Conservation (phyloP, 2,888 invertebrate species). For the Drosophila melanosoma region DNA sequence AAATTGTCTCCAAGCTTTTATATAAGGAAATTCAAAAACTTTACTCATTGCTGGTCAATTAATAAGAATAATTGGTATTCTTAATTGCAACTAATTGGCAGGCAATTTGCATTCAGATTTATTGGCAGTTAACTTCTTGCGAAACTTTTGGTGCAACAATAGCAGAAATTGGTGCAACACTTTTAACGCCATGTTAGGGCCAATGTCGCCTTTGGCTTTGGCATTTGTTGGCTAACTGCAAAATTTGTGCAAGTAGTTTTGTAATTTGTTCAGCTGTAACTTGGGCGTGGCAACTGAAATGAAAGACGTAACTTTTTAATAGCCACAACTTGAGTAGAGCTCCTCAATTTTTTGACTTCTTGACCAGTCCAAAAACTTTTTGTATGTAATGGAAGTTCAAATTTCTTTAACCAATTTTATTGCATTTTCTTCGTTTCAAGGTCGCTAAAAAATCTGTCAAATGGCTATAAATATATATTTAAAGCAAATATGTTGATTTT, state of each 20-base stretch:
- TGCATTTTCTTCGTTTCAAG: slow-evolving; percentile 20
- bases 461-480: no score
- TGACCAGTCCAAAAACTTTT: slow-evolving; percentile 57
- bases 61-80: slow-evolving; percentile 45
- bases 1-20: slow-evolving; percentile 17
- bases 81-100: slow-evolving; percentile 65
- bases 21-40: slow-evolving; percentile 9
- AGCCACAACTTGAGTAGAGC: slow-evolving; percentile 61
- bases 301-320: slow-evolving; percentile 79
- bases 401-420: slow-evolving; percentile 40
- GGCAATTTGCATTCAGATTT: slow-evolving; percentile 74
- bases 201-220: slow-evolving; percentile 34
- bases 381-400: slow-evolving; percentile 45
- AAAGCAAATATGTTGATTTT: not conserved
- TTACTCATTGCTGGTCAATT: slow-evolving; percentile 36
- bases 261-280: slow-evolving; percentile 65
- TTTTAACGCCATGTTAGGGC: slow-evolving; percentile 39
- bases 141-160: slow-evolving; percentile 38
- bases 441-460: slow-evolving; percentile 8
- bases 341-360: slow-evolving; percentile 42
- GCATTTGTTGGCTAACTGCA: slow-evolving; percentile 53
- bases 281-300: slow-evolving; percentile 70
- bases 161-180: slow-evolving; percentile 39
- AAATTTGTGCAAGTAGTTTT: slow-evolving; percentile 67
- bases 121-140: slow-evolving; percentile 62